These are phyloP conservation scores for Hapalemur alaotrensis DNA, from an alignment of 2,797 vertebrate genomes.

Conservation along the genomic window DNA sequence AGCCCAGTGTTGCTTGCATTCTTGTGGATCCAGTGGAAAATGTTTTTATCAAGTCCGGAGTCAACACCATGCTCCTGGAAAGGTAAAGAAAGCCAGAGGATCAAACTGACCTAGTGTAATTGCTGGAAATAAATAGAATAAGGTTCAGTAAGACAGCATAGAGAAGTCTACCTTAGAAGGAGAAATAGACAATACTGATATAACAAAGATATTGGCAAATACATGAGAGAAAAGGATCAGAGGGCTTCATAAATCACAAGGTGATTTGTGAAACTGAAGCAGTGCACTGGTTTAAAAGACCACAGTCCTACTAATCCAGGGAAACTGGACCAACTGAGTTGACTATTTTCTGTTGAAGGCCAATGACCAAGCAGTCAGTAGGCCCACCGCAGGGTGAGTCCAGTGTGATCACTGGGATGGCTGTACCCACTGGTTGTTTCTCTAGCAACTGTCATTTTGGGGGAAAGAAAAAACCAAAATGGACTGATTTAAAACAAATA, in stretches of 20 bases:
- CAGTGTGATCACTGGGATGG: fast-evolving
- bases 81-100: background rate
- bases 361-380: background rate
- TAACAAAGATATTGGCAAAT: background rate
- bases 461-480: background rate
- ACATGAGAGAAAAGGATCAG: background rate
- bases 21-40: background rate
- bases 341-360: background rate
- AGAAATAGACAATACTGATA: background rate
- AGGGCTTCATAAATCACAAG: background rate
- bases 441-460: background rate
- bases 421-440: background rate
- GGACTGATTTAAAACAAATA: background rate
- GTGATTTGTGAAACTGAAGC: background rate
- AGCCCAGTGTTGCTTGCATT: background rate
- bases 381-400: background rate
- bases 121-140: slow-evolving; percentile 31
- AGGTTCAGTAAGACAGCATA: background rate
- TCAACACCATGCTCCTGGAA: background rate
- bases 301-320: background rate
- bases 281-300: background rate
- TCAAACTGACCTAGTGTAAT: background rate
- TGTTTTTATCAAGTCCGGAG: slow-evolving; percentile 22
- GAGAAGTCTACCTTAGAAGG: background rate
- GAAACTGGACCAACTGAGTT: background rate